Base-by-base conservation (phyloP, 2,888 invertebrate species). In the Drosophila seclusa region DNA sequence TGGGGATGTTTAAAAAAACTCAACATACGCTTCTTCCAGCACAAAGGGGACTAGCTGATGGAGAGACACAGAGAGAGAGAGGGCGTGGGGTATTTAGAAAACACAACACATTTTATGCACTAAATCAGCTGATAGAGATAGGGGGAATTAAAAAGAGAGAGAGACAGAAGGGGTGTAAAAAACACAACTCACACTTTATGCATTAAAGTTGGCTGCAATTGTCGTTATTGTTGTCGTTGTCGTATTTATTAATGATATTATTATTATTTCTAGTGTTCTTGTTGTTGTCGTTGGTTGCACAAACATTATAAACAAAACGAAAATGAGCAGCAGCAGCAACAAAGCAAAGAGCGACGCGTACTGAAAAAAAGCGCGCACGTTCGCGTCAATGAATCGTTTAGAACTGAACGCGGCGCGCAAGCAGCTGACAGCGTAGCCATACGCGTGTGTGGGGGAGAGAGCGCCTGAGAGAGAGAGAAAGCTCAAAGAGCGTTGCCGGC, bases 291-390 rank as follows among this genome's bases (percentile, higher is more conserved):
- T 55, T 65, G 66, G 34, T 78, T 78, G 83, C 76, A 80, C 83
- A 76, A 80, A 82, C 84, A 85, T 85, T 75, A 84, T 84, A 84
- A 82, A 73, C 71, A 78, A 84, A 87, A 77, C 71, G 59, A 29
- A 65, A 55, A 60, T 48, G 31, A 18, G 65, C 68, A 76, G 53
- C 74, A 57, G 72, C 54, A 63, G 64, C 64, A 73, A 29, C 45
- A 53, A 66, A 66, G 59, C 49, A 66, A 67, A 68, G 67, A 54
- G 73, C 55, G 64, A 80, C 73, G 53, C 36, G 29, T 34, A 49
- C 31, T 54, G 21, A 50, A 40, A 65, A 58, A 10, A 32, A 77
- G 63, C 80, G 67, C 76, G 83, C 83, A 82, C 83, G 83, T 66
- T 71, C 87, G 76, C 86, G 77, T 52, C 88, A 66, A 73, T 63